These are phyloP conservation scores for Cheilosia urbana DNA, from an alignment of 2,888 invertebrate species.

Conservation along the genomic window DNA sequence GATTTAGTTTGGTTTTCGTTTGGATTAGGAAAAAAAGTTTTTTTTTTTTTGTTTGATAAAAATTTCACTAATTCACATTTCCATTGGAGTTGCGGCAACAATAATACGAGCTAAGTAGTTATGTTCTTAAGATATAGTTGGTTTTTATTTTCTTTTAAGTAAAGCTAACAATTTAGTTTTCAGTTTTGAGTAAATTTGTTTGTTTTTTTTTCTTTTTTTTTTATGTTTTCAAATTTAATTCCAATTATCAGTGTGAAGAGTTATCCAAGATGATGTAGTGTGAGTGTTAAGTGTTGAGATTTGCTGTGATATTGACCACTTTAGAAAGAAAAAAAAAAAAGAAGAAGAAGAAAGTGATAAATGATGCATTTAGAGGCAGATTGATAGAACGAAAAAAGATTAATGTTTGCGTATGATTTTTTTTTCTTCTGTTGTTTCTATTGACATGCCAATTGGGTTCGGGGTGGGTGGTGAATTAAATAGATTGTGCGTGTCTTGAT, in stretches of 20 bases:
- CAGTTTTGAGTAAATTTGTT: slow-evolving; percentile 7
- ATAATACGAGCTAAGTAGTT: slow-evolving; percentile 52
- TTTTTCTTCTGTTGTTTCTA: slow-evolving; percentile 31
- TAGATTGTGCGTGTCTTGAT: slow-evolving; percentile 55
- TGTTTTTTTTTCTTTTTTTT: slow-evolving; percentile 3
- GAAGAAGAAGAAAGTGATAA: slow-evolving; percentile 70
- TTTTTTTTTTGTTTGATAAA: slow-evolving; percentile 38
- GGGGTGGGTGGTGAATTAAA: slow-evolving; percentile 17
- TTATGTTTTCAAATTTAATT: slow-evolving; percentile 31
- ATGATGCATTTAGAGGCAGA: slow-evolving; percentile 65
- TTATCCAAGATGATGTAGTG: slow-evolving; percentile 74
- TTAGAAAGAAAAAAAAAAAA: slow-evolving; percentile 54
- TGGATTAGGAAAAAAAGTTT: slow-evolving; percentile 37
- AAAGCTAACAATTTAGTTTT: slow-evolving; percentile 61
- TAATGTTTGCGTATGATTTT: slow-evolving; percentile 50
- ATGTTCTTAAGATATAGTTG: slow-evolving; percentile 50
- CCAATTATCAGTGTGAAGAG: slow-evolving; percentile 67
- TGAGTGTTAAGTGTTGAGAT: slow-evolving; percentile 73
- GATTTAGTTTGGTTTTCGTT: slow-evolving; percentile 32
- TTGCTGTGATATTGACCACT: slow-evolving; percentile 75
- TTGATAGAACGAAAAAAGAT: slow-evolving; percentile 52
- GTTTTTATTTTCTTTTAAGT: slow-evolving; percentile 40
- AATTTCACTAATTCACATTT: slow-evolving; percentile 44
- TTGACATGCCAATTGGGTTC: slow-evolving; percentile 33
- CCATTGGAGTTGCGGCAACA: slow-evolving; percentile 39